These are phyloP conservation scores for Pogonophryne albipinna DNA, from an alignment of 2,797 vertebrate genomes.

Conservation along the genomic window DNA sequence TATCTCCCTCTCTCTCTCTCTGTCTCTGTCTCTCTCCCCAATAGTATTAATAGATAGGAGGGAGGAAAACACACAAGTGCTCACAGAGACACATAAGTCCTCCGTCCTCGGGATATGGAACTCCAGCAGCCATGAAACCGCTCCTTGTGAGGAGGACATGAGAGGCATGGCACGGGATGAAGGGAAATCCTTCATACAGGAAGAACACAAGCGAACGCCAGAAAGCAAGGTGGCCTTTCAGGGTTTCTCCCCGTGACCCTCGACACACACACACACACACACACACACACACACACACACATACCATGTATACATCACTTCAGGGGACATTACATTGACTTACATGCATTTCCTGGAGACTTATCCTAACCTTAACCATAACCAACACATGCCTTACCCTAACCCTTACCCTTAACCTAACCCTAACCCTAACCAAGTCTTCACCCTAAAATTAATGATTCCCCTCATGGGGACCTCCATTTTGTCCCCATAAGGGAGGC, in stretches of 20 bases:
- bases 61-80: slow-evolving; percentile 64
- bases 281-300: neutral
- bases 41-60: slow-evolving; percentile 82
- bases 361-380: too few species aligned
- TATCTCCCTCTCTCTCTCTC: slow-evolving; percentile 45
- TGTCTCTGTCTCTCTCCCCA: slow-evolving; percentile 60
- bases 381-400: too few species aligned
- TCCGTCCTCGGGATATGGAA: slow-evolving; percentile 85
- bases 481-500: too few species aligned
- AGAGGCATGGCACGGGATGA: slow-evolving; percentile 87
- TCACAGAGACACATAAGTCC: slow-evolving; percentile 73
- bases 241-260: slow-evolving; percentile 79
- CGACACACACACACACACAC: slow-evolving; percentile 9
- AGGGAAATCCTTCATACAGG: slow-evolving; percentile 83
- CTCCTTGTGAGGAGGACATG: slow-evolving; percentile 84
- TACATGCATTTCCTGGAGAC: too few species aligned
- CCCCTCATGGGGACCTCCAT: too few species aligned
- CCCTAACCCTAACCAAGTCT: too few species aligned
- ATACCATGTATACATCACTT: too few species aligned
- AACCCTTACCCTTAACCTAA: too few species aligned
- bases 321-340: too few species aligned
- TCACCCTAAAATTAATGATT: too few species aligned
- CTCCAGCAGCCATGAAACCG: slow-evolving; percentile 83
- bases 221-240: slow-evolving; percentile 81
- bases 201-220: slow-evolving; percentile 76